Base-by-base conservation (phyloP, 1,140 invertebrate genomes). In the Lepidostoma basale region DNA sequence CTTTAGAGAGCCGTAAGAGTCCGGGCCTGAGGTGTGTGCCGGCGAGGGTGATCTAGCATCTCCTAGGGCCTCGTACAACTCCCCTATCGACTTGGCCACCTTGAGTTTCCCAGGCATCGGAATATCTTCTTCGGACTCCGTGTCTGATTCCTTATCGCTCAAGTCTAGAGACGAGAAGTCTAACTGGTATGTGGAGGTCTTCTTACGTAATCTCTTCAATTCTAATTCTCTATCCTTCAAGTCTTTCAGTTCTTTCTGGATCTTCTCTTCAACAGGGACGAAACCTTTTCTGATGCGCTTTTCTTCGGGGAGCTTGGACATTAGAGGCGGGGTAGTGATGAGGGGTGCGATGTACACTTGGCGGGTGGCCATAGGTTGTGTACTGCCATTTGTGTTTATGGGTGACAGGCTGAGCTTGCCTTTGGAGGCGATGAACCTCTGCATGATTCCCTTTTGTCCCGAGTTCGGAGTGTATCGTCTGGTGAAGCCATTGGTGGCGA, bases 201-300 rank as follows among this genome's bases (percentile, higher is more conserved):
- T 85, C 68, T 79, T 82, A 39, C 84, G 79, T 76, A 83, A 81
- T 52, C 82, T 88, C 84, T 88, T 91, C 10, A 92, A 78, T 74
- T 92, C 90, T 59, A 88, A 85, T 74, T 92, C 90, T 39, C 90
- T 81, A 39, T 86, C 85, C 73, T 89, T 89, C 83, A 92, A 89
- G 72, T 91, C 89, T 76, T 85, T 84, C 25, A 92, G 77, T 77
- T 92, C 90, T 63, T 89, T 88, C 75, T 92, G 89, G 62, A 92
- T 92, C 76, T 92, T 92, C 69, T 90, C 87, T 75, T 92, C 90
- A 1, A 91, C 89, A 1, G 88, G 88, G 1, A 88, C 85, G 72
- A 86, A 90, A 18, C 88, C 88, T 23, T 87, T 88, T 25, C 88
- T 81, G 18, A 86, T 78, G 0, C 84, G 85, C 62, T 86, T 85